Percentiles rank a stretch among this genome's conserved stretches.
phyloP scores from a whole-genome alignment of 2,113 vertebrate genomes.

The Ardeotis arabs region DNA sequence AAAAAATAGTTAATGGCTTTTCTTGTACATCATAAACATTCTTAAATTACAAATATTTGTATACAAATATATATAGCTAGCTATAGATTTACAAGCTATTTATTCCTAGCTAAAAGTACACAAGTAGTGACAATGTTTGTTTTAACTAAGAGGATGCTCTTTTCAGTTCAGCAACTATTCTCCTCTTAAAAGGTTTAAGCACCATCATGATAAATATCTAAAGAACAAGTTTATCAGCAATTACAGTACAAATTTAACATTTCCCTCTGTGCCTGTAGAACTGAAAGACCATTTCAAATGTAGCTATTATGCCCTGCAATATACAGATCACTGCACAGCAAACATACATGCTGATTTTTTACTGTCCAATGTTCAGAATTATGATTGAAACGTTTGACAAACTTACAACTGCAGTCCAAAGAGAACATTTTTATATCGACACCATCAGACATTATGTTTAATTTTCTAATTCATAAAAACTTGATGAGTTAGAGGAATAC shows the following conservation, averaged over 20 bases:
- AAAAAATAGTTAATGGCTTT: neutral
- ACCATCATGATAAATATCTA: neutral
- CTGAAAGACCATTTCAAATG: neutral
- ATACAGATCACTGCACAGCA: neutral
- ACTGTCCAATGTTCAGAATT: neutral
- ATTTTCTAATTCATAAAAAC: neutral
- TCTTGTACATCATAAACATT: neutral
- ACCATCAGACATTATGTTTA: neutral
- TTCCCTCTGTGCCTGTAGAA: neutral
- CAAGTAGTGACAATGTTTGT: neutral
- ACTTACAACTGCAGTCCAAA: neutral
- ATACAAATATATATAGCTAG: neutral
- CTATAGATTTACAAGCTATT: neutral
- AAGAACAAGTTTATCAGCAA: neutral
- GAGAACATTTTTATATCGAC: neutral
- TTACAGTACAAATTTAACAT: neutral
- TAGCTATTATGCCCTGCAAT: rapidly evolving
- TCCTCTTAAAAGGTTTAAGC: neutral
- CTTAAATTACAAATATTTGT: neutral
- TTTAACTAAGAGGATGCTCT: neutral
- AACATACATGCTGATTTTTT: neutral
- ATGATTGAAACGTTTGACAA: neutral
- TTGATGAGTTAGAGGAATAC: neutral
- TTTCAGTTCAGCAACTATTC: neutral
- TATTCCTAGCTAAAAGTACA: neutral